These are phyloP conservation scores for Dicyrtoma fusca DNA, from an alignment of 2,888 invertebrate genomes.

Conservation along the genomic window DNA sequence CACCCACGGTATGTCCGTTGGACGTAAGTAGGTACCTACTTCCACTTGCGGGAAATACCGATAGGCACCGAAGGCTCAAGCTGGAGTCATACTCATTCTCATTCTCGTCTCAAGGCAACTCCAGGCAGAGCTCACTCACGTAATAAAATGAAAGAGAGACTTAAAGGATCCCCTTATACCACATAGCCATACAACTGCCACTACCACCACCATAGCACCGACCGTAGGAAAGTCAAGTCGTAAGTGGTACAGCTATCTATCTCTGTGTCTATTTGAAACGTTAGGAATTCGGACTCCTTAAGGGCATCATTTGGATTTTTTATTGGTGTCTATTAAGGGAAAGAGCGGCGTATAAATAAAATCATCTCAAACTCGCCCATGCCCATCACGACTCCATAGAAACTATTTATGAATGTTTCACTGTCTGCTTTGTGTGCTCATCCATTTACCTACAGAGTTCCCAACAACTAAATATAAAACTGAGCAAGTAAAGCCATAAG, in stretches of 20 bases:
- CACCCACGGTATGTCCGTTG: no score
- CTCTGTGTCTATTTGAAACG: conserved; percentile 16
- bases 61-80: no score
- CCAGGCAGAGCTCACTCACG: no score
- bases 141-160: not conserved
- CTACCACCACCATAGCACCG: no score
- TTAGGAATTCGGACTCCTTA: conserved; percentile 42
- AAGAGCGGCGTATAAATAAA: conserved; percentile 48
- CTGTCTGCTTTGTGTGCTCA: conserved; percentile 34
- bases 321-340: conserved; percentile 50
- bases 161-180: not conserved
- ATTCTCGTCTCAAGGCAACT: no score
- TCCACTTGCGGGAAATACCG: no score
- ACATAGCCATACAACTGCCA: no score
- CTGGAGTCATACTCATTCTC: no score
- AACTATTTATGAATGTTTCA: conserved; percentile 40
- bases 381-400: conserved; percentile 47
- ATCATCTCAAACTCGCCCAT: conserved; percentile 48
- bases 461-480: conserved; percentile 31
- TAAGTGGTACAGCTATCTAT: conserved; percentile 3
- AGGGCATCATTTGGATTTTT: conserved; percentile 51
- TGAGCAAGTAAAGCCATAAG: no score
- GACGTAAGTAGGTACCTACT: no score
- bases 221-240: not conserved
- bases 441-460: conserved; percentile 28